Base-by-base conservation (phyloP, 1,140 invertebrate genomes). In the Drosophila parabipectinata region DNA sequence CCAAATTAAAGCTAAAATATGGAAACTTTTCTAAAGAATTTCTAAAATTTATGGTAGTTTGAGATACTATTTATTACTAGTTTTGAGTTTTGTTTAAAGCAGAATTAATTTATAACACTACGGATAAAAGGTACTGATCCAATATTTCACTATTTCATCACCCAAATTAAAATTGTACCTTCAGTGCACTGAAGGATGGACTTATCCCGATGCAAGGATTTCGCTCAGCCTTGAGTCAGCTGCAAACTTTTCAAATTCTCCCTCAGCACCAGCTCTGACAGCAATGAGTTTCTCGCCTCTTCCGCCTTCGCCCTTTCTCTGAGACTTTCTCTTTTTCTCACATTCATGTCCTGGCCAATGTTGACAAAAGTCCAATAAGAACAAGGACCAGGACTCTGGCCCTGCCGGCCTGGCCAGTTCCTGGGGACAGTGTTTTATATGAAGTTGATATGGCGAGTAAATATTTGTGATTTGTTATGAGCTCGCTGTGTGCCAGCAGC, bases 381-480 rank as follows among this genome's bases (percentile, higher is more conserved):
- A 55, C 77, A 78, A 73, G 69, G 54, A 69, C 57, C 32, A 71
- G 64, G 58, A 62, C 72, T 72, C 28, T 50, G 47, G 52, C 37
- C 45, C 39, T n/a, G 64, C 63, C 37, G 48, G 39, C 56, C 45
- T 14, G n/a, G 41, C 41, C 14, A 44, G 51, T 55, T 75, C 62
- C 78, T 53, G 44, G 50, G 59, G 62, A 75, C 77, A 80, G 78
- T 80, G 68, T 74, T 81, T 72, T 85, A 87, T 82, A 83, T 79
- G 67, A 88, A 82, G 79, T 88, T 87, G 83, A 88, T 88, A 79
- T 88, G 76, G 76, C 83, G 79, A 83, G 83, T 83, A 88, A 88
- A 88, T 88, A 88, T 88, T 88, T 88, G 83, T 88, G 83, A 88
- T 88, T 88, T 88, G 83, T 88, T 88, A 88, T 88, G 83, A 88